Conservation (phyloP, 1,140 invertebrate genomes). For the Polypedilum vanderplanki region DNA sequence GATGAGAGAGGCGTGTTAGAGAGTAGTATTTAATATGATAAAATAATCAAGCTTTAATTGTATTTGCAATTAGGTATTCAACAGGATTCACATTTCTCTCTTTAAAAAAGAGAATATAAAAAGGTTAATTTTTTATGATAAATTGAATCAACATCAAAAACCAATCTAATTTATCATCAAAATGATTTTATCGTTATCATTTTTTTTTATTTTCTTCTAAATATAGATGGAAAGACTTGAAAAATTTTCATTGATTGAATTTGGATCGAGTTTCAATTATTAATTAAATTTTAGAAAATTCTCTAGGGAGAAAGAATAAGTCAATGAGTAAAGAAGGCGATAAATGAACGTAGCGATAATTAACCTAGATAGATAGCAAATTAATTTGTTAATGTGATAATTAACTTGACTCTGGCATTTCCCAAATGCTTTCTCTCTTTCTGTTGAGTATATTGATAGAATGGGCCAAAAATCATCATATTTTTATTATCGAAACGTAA, state of each 20-base stretch:
- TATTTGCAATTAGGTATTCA: too few species aligned
- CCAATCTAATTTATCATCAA: too few species aligned
- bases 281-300: not conserved
- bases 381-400: conserved; percentile 20
- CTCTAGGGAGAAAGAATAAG: not conserved
- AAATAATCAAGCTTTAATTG: too few species aligned
- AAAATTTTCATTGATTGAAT: not conserved
- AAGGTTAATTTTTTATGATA: too few species aligned
- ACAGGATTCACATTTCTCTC: too few species aligned
- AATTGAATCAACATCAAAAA: too few species aligned
- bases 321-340: not conserved
- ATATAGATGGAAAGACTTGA: too few species aligned
- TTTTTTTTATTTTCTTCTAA: too few species aligned
- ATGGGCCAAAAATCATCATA: not conserved
- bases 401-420: not conserved
- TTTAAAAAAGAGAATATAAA: too few species aligned
- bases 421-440: not conserved
- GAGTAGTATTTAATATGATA: too few species aligned
- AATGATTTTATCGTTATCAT: too few species aligned
- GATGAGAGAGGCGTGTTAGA: too few species aligned
- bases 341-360: not conserved
- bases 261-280: conserved; percentile 18
- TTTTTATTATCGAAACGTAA: not conserved
- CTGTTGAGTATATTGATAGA: not conserved
- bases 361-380: conserved; percentile 12